phyloP scores from a whole-genome alignment of 2,113 vertebrate species.

The Sinocyclocheilus anshuiensis region DNA sequence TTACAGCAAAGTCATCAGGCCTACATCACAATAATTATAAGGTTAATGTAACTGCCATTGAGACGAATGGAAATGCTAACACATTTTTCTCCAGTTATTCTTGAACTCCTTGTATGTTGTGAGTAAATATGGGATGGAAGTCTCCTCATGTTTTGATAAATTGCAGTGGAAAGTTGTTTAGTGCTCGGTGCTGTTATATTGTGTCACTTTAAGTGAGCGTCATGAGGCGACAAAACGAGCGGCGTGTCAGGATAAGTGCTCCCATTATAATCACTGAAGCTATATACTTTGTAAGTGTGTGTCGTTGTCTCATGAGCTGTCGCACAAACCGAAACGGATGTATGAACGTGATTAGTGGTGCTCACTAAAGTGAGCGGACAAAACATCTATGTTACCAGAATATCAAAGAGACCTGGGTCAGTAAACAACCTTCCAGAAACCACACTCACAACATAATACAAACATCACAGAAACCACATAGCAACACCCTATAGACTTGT shows the following conservation, averaged over 20 bases:
- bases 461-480: neutral
- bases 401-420: neutral
- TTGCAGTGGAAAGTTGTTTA: neutral
- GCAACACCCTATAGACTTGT: neutral
- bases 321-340: neutral
- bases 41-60: neutral
- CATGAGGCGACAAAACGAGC: neutral
- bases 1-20: neutral
- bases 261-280: conserved; percentile 1
- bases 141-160: neutral
- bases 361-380: neutral
- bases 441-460: neutral
- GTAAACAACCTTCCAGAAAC: conserved; percentile 1
- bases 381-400: neutral
- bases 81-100: neutral
- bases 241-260: neutral
- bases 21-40: neutral
- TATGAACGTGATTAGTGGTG: neutral
- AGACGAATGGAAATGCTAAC: neutral
- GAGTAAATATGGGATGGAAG: neutral
- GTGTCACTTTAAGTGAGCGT: neutral
- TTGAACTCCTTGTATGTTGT: neutral
- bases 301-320: neutral
- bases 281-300: neutral
- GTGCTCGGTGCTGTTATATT: neutral